phyloP scores from a whole-genome alignment of 2,113 vertebrate genomes.

The Labeo rohita region DNA sequence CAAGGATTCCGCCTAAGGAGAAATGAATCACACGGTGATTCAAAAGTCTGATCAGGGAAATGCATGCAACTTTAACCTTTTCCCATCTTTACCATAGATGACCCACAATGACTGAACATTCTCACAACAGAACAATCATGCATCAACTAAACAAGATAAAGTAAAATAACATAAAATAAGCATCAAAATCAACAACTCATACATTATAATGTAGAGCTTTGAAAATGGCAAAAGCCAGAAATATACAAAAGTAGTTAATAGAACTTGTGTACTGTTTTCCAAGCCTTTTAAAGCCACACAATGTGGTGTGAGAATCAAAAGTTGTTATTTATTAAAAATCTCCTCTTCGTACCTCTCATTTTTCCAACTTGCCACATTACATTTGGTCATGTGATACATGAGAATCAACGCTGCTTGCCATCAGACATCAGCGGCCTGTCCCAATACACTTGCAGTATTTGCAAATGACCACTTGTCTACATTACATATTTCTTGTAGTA shows the following conservation, averaged over 20 bases:
- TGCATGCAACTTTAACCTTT: conserved; percentile 66
- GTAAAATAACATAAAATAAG: not conserved
- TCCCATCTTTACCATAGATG: conserved; percentile 16
- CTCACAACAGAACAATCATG: conserved; percentile 20
- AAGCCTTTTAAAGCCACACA: not conserved
- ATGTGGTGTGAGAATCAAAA: not conserved
- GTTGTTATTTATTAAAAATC: not conserved
- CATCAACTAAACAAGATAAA: conserved; percentile 18
- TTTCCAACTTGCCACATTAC: not conserved
- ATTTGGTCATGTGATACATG: not conserved
- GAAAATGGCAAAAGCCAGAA: not conserved
- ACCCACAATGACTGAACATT: conserved; percentile 8
- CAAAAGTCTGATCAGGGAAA: conserved; percentile 54
- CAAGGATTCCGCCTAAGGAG: conserved; percentile 46
- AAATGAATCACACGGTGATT: conserved; percentile 59
- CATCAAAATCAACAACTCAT: not conserved
- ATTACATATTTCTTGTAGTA: too few species aligned
- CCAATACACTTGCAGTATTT: too few species aligned
- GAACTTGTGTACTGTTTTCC: not conserved
- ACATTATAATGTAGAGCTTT: not conserved
- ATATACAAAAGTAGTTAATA: not conserved
- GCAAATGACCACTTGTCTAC: too few species aligned
- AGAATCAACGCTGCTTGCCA: not conserved
- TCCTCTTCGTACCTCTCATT: not conserved
- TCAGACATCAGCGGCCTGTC: not conserved